These are phyloP conservation scores for Pelusios castaneus DNA, from an alignment of 2,113 vertebrate genomes.

Conservation along the genomic window DNA sequence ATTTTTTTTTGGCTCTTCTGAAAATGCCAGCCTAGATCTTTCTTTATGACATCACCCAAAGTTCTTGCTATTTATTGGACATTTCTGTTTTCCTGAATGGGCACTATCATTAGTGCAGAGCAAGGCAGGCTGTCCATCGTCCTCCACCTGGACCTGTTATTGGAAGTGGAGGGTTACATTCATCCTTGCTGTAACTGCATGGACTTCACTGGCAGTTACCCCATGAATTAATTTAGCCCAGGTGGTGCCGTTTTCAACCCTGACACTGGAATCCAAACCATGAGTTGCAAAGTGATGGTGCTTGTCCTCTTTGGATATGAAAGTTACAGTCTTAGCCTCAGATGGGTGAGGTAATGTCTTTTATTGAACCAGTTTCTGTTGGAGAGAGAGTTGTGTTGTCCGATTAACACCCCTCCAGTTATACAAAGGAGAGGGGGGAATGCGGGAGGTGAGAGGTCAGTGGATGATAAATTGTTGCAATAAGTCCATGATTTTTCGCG, in stretches of 20 bases:
- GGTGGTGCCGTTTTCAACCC: not conserved
- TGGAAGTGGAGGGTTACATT: no score
- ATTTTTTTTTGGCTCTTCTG: not conserved
- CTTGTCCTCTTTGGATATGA: rapidly evolving
- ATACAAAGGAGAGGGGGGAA: no score
- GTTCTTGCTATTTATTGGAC: no score
- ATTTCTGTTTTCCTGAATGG: not conserved
- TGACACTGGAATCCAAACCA: not conserved
- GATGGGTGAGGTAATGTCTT: no score
- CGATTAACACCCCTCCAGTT: no score
- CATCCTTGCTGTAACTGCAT: rapidly evolving
- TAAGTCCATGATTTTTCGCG: no score
- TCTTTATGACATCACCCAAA: no score
- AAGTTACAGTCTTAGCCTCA: rapidly evolving
- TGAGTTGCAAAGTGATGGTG: rapidly evolving
- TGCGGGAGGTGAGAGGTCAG: no score
- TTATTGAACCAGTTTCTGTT: no score
- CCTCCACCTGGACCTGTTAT: no score
- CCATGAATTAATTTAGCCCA: not conserved
- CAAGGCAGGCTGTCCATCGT: not conserved
- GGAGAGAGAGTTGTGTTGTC: no score
- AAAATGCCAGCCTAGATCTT: not conserved
- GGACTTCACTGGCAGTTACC: rapidly evolving
- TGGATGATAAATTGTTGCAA: no score
- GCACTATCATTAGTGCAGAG: not conserved